These are phyloP conservation scores for Tolypeutes matacus DNA, from an alignment of 2,797 vertebrate species.

Conservation along the genomic window DNA sequence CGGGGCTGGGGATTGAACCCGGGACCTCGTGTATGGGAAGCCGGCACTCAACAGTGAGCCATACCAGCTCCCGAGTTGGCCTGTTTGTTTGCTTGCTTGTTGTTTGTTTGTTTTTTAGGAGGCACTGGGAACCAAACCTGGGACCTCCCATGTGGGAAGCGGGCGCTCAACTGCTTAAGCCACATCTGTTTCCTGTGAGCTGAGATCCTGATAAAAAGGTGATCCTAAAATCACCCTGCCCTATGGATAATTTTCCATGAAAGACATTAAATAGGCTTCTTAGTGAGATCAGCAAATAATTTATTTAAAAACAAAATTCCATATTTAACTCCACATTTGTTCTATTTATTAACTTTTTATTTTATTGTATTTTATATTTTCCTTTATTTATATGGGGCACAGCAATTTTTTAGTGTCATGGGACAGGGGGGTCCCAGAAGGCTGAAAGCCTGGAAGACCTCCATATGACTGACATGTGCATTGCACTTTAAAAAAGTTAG, in stretches of 20 bases:
- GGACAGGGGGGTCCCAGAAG: background rate
- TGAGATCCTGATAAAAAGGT: background rate
- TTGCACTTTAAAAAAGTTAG: background rate
- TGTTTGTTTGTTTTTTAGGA: too few relatives aligned
- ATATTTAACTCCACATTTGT: background rate
- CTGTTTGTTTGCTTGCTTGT: too few relatives aligned
- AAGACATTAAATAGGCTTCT: background rate
- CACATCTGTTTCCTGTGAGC: too few relatives aligned
- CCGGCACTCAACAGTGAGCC: too few relatives aligned
- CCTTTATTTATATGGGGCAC: background rate
- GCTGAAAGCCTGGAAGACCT: background rate
- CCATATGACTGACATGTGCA: background rate
- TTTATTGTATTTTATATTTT: conserved; percentile 12
- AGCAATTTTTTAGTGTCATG: background rate
- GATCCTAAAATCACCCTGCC: background rate
- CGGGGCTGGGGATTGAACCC: too few relatives aligned
- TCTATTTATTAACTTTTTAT: background rate
- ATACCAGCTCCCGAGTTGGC: too few relatives aligned
- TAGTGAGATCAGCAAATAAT: background rate
- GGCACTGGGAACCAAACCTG: too few relatives aligned
- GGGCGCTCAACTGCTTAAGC: too few relatives aligned
- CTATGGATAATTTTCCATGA: background rate
- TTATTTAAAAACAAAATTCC: conserved; percentile 44
- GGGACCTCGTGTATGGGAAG: too few relatives aligned
- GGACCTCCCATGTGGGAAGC: too few relatives aligned